Conservation (phyloP, 2,113 vertebrate genomes). For the Pygathrix nemaeus region DNA sequence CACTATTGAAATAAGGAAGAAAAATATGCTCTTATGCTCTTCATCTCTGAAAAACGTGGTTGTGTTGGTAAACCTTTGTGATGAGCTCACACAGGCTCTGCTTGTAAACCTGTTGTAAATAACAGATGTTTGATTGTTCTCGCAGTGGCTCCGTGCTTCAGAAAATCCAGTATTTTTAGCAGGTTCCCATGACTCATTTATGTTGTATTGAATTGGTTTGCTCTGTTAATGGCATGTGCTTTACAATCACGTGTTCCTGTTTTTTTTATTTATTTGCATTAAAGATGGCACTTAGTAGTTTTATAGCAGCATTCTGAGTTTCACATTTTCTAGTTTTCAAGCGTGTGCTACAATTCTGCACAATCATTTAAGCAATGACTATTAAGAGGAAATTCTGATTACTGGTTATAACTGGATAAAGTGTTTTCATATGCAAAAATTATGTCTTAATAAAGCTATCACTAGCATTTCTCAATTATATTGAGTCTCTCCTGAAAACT, state of each 20-base stretch:
- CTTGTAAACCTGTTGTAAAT: slow-evolving; percentile 33
- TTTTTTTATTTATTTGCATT: not conserved
- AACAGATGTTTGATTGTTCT: slow-evolving; percentile 34
- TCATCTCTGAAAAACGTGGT: not conserved
- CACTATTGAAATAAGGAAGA: not conserved
- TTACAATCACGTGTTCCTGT: not conserved
- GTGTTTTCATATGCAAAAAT: not conserved
- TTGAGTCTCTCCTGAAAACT: not conserved
- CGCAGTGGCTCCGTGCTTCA: not conserved
- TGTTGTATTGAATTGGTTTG: not conserved
- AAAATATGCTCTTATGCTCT: rapidly evolving
- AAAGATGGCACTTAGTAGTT: not conserved
- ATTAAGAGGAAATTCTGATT: not conserved
- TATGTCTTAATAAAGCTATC: not conserved
- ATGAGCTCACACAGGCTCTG: not conserved
- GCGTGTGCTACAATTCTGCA: not conserved
- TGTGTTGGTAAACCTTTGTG: not conserved
- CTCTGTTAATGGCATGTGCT: not conserved
- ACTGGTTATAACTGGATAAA: not conserved
- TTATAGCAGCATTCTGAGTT: not conserved
- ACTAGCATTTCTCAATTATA: not conserved
- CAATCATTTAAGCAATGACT: not conserved
- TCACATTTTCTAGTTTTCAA: not conserved
- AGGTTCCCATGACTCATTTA: not conserved
- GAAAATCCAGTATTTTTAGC: not conserved